phyloP scores from a whole-genome alignment of 1,140 invertebrate species.

The Aleiodes sp. region DNA sequence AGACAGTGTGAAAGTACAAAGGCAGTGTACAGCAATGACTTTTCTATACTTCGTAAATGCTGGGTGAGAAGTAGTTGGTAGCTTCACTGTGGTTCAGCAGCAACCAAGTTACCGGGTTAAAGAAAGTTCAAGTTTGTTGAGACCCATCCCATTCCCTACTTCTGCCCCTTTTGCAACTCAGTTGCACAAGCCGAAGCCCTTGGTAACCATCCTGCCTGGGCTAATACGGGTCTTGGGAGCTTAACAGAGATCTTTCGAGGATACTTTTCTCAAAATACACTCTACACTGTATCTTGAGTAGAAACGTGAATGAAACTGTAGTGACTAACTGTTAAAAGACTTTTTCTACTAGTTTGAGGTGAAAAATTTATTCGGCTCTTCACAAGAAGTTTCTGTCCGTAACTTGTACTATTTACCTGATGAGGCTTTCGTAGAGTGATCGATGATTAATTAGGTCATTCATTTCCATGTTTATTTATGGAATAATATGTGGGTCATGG shows the following conservation, averaged over 20 bases:
- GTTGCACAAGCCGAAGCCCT: slow-evolving; percentile 43
- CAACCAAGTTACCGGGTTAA: neutral
- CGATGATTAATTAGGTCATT: too few relatives aligned
- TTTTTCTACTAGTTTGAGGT: too few relatives aligned
- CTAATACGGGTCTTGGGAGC: slow-evolving; percentile 44
- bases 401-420: too few relatives aligned
- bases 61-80: slow-evolving; percentile 16
- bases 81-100: slow-evolving; percentile 8
- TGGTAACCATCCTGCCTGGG: slow-evolving; percentile 45
- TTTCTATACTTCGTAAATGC: slow-evolving; percentile 4
- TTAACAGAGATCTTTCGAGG: slow-evolving; percentile 31
- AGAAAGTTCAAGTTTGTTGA: slow-evolving; percentile 51
- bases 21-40: neutral
- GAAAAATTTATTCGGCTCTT: too few relatives aligned
- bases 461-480: too few relatives aligned
- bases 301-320: neutral
- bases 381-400: too few relatives aligned
- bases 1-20: neutral
- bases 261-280: neutral
- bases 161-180: too few relatives aligned
- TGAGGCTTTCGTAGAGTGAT: too few relatives aligned
- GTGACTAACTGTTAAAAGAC: neutral
- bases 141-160: too few relatives aligned
- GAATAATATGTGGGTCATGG: too few relatives aligned
- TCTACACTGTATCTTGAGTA: too few relatives aligned